phyloP scores from a whole-genome alignment of 2,888 invertebrate genomes.

The Chloroclystis v-ata region DNA sequence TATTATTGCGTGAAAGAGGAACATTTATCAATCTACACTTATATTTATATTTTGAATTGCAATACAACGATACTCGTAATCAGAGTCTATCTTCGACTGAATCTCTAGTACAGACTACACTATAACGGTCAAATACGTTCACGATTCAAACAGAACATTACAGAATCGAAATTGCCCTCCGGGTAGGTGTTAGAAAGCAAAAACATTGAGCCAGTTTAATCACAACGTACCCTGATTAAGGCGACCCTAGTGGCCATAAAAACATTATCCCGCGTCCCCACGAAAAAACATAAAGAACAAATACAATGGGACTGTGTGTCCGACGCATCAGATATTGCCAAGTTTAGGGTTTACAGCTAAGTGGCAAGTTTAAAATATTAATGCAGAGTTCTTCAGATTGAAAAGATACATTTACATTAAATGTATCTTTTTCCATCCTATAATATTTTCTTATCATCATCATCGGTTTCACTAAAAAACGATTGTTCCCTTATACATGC shows the following conservation, averaged over 20 bases:
- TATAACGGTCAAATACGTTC: neutral
- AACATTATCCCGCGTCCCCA: slow-evolving; percentile 74
- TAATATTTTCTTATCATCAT: too few relatives aligned
- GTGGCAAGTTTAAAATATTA: neutral
- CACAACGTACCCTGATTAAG: slow-evolving; percentile 74
- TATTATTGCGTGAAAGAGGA: too few relatives aligned
- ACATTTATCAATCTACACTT: too few relatives aligned
- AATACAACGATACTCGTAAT: too few relatives aligned
- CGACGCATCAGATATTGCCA: slow-evolving; percentile 72
- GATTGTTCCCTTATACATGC: too few relatives aligned
- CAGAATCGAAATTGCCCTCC: slow-evolving; percentile 27
- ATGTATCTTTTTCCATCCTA: too few relatives aligned
- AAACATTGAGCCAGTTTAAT: slow-evolving; percentile 66
- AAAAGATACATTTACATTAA: too few relatives aligned
- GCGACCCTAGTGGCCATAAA: slow-evolving; percentile 71
- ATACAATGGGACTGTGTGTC: slow-evolving; percentile 65
- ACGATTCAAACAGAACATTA: slow-evolving; percentile 17
- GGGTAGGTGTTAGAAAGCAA: slow-evolving; percentile 36
- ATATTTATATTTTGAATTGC: too few relatives aligned
- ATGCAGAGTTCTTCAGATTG: too few relatives aligned
- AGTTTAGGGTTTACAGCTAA: slow-evolving; percentile 18
- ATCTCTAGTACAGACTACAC: too few relatives aligned
- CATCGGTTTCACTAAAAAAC: too few relatives aligned
- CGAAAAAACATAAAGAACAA: slow-evolving; percentile 76
- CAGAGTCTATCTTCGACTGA: too few relatives aligned